These are phyloP conservation scores for Solenodon paradoxus DNA, from an alignment of 2,113 vertebrate genomes.

Conservation along the genomic window DNA sequence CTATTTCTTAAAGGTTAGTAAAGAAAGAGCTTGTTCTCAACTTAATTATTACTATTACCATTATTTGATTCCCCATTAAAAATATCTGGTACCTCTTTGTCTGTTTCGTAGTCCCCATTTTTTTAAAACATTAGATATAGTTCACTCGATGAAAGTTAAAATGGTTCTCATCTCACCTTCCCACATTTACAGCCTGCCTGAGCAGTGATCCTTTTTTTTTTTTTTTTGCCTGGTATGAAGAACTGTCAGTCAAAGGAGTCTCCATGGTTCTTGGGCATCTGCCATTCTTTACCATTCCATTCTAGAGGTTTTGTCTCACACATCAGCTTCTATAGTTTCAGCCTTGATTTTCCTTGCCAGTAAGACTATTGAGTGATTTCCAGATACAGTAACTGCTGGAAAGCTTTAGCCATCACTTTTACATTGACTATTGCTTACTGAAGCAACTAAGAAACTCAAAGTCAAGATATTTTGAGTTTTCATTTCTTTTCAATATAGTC, in stretches of 20 bases:
- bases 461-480: background rate
- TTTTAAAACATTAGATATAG: background rate
- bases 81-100: background rate
- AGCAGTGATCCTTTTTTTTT: background rate
- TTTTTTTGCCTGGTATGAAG: background rate
- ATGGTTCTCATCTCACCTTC: background rate
- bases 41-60: background rate
- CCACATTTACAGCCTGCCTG: background rate
- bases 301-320: background rate
- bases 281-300: background rate
- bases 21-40: background rate
- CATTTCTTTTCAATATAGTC: conserved; percentile 18
- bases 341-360: background rate
- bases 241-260: background rate
- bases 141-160: background rate
- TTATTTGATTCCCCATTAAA: background rate
- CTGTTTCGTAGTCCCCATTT: background rate
- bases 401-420: background rate
- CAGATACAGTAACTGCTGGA: background rate
- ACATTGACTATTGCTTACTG: background rate
- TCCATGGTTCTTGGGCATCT: background rate
- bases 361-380: conserved; percentile 1
- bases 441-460: background rate
- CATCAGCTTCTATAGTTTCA: background rate
- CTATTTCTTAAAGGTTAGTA: background rate